Percentiles rank a stretch among this genome's conserved stretches.
Evolutionary conservation across 92 coral and sea anemone genomes (phyloP).

Genomic region (Porites evermanni): DNA sequence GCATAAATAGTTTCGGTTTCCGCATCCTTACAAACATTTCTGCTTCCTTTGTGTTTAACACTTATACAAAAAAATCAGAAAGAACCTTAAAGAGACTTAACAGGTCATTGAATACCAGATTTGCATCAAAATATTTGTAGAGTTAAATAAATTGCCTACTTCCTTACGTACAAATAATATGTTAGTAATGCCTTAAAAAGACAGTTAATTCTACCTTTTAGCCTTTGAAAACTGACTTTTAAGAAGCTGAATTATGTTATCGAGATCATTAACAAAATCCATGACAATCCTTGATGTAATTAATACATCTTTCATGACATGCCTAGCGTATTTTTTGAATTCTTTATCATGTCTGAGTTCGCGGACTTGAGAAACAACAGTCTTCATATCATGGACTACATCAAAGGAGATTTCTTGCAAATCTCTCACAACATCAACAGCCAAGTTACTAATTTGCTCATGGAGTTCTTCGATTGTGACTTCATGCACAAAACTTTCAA

Average conservation of each 20-base stretch:
- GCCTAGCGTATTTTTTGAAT: slow-evolving; percentile 63
- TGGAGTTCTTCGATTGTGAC: slow-evolving; percentile 66
- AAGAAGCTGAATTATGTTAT: slow-evolving; percentile 65
- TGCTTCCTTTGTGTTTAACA: no score
- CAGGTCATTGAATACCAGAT: no score
- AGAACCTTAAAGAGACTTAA: no score
- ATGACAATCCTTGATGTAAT: slow-evolving; percentile 78
- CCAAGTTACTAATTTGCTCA: slow-evolving; percentile 72
- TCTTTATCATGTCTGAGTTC: slow-evolving; percentile 69
- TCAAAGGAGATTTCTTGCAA: slow-evolving; percentile 84
- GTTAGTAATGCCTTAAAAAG: not conserved
- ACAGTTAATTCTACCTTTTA: not conserved
- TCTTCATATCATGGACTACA: slow-evolving; percentile 79
- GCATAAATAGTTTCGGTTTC: no score
- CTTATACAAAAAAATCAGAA: no score
- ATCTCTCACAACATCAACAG: slow-evolving; percentile 77
- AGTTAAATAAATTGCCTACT: no score
- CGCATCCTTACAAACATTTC: no score
- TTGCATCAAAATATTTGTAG: no score
- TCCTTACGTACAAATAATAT: not conserved
- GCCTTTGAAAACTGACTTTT: slow-evolving; percentile 40
- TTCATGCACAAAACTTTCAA: slow-evolving; percentile 70
- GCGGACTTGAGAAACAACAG: slow-evolving; percentile 65
- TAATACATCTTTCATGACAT: slow-evolving; percentile 73
- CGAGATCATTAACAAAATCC: slow-evolving; percentile 83